A percentile compares a stretch with the other conserved stretches of the same genome.
These are phyloP conservation scores for Chauna torquata DNA, from an alignment of 2,113 vertebrate species.

Conservation along the genomic window DNA sequence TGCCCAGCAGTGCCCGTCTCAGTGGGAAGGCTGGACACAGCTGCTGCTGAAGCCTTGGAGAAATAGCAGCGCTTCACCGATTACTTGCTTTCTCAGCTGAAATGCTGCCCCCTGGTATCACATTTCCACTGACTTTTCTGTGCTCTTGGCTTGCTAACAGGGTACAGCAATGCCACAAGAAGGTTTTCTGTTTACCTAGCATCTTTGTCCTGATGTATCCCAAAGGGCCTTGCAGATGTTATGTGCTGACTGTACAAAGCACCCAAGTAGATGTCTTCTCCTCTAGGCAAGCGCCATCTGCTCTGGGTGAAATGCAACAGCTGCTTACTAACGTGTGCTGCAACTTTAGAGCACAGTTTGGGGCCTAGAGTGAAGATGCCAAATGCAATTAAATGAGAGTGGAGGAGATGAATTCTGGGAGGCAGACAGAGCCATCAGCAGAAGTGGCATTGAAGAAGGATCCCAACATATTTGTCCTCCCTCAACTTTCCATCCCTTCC, in stretches of 20 bases:
- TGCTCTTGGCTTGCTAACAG: background rate
- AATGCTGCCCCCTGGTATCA: background rate
- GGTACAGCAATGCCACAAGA: background rate
- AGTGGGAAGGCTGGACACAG: background rate
- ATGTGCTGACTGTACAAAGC: background rate
- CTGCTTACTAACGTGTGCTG: conserved; percentile 22
- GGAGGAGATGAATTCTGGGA: background rate
- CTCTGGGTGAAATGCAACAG: conserved; percentile 34
- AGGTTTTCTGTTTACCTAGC: background rate
- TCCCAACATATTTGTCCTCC: background rate
- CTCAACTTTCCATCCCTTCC: background rate
- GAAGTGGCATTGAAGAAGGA: background rate
- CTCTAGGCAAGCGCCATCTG: background rate
- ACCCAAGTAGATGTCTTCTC: conserved; percentile 39
- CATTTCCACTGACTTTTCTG: background rate
- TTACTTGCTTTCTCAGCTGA: background rate
- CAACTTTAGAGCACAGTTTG: background rate
- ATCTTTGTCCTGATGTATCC: background rate
- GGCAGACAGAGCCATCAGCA: background rate
- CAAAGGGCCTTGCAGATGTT: background rate
- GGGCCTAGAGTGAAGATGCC: background rate
- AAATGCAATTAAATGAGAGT: background rate
- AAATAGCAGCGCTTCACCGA: background rate
- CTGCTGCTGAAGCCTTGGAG: background rate
- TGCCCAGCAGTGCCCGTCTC: background rate